Conservation (phyloP, 1,140 invertebrate genomes). For the Rhyzopertha dominica region DNA sequence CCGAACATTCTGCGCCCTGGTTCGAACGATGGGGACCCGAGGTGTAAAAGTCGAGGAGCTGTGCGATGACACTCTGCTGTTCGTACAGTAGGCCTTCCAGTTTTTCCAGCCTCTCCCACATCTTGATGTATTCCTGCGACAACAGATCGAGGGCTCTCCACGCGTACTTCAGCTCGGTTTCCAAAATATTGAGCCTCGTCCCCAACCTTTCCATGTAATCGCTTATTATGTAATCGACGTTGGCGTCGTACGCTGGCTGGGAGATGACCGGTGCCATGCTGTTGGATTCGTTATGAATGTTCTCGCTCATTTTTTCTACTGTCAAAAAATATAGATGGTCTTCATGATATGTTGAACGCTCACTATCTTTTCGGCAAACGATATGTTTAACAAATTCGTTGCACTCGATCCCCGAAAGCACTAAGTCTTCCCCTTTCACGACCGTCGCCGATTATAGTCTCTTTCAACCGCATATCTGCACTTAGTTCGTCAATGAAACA, state of each 20-base stretch:
- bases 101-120: constrained; percentile 89
- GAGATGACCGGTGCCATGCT: constrained; percentile 35
- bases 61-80: constrained; percentile 86
- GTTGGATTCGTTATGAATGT: constrained; percentile 25
- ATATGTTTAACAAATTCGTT: constrained; percentile 4
- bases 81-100: constrained; percentile 83
- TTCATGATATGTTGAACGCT: neutral
- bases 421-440: constrained; percentile 27
- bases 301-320: constrained; percentile 28
- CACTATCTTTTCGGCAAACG: neutral
- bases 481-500: constrained; percentile 5
- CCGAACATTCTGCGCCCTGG: constrained; percentile 12
- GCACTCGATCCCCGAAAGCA: neutral
- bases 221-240: constrained; percentile 67
- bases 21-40: constrained; percentile 33
- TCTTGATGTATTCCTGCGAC: constrained; percentile 87
- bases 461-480: constrained; percentile 15
- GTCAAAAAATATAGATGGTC: neutral
- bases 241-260: constrained; percentile 41
- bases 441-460: constrained; percentile 27
- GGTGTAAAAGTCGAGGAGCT: constrained; percentile 75
- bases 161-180: constrained; percentile 85
- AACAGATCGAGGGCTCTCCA: constrained; percentile 87
- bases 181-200: constrained; percentile 76
- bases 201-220: constrained; percentile 87